Conservation (phyloP, 2,797 vertebrate species). For the Pseudomugil tenellus region DNA sequence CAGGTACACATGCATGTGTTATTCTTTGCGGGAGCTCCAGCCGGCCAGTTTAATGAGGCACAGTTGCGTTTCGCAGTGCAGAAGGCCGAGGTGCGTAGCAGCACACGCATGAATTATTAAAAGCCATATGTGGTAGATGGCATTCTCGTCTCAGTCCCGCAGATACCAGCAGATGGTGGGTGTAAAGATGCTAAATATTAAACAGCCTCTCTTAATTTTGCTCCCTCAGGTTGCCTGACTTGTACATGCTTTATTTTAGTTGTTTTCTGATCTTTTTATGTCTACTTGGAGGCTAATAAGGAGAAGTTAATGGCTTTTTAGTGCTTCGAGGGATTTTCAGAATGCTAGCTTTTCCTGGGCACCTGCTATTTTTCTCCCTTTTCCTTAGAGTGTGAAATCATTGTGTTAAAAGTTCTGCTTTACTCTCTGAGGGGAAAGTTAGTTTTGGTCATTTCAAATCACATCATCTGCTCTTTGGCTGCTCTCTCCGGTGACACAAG, state of each 20-base stretch:
- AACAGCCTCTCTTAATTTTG: constrained; percentile 44
- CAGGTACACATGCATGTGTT: constrained; percentile 21
- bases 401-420: constrained; percentile 1
- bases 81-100: constrained; percentile 71
- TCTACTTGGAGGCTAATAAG: constrained; percentile 26
- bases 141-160: constrained; percentile 60
- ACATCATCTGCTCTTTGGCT: constrained; percentile 36
- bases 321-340: constrained; percentile 18
- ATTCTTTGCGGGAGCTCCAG: constrained; percentile 60
- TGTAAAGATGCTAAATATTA: constrained; percentile 77
- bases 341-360: constrained; percentile 32
- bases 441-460: constrained; percentile 8
- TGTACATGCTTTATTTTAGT: constrained; percentile 26
- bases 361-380: constrained; percentile 33
- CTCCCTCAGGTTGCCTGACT: constrained; percentile 19
- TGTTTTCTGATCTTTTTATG: constrained; percentile 7
- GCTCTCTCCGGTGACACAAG: background rate
- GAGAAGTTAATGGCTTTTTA: constrained; percentile 20
- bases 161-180: constrained; percentile 76
- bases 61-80: constrained; percentile 62
- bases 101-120: constrained; percentile 79
- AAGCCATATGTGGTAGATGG: constrained; percentile 76
- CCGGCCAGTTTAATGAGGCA: constrained; percentile 69
- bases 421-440: constrained; percentile 14
- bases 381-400: background rate